Base-by-base conservation (phyloP, 2,888 invertebrate species). In the Drosophila atroscutellata region DNA sequence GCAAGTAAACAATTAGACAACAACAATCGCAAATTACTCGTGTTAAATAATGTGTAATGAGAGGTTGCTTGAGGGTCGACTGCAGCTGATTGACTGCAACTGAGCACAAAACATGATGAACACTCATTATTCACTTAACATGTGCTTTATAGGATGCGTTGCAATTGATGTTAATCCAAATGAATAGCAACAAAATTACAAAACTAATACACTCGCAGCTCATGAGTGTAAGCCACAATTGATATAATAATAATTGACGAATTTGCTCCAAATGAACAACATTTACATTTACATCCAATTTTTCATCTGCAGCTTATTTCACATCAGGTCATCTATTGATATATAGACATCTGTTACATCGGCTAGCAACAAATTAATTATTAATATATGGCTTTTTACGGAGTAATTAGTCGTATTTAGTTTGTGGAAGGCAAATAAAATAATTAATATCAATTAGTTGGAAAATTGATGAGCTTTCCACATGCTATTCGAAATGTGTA, bases 1-100 rank as follows among this genome's bases (percentile, higher is more conserved):
- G 18, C 39, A 28, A 42, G 30, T 58, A 56, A 56, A 65, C 72
- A 72, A 75, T 75, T 75, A 61, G 60, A 57, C 47, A 30, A n/a
- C 45, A 55, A 15, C 11, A 57, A 11, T 6, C 34, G 26, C 32
- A 51, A 37, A 30, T 47, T 65, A 52, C 65, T 66, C 55, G 54
- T 49, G 71, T 71, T 58, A 56, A 49, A 55, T 61, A 42, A 50
- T 65, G 59, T 37, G 36, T 30, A 39, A 32, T 20, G 18, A 26
- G 64, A 50, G 42, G 42, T 54, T 52, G 42, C 11, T 54, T 26
- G 26, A 49, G 64, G 64, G 51, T 75, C 71, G 60, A 55, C 64
- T 42, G 24, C 8, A 15, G 45, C 45, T 45, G 45, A 45, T 45
- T 49, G 59, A 54, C 34, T 39, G 52, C n/a, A 39, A 11, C 58